Conservation (phyloP, 1,140 invertebrate species). For the Drosophila sproati region DNA sequence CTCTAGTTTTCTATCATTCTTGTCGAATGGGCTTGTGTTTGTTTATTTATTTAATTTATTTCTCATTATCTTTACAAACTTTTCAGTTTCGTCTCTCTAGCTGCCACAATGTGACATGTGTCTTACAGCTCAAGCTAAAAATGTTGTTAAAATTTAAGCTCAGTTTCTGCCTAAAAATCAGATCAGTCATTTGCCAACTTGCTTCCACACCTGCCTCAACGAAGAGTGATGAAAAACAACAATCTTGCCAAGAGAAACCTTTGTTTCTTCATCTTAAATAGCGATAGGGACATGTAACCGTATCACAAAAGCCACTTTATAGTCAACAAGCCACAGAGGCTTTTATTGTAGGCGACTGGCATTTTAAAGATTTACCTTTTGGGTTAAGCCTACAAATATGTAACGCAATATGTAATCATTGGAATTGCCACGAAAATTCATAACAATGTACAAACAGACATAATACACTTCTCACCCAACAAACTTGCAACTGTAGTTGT, state of each 20-base stretch:
- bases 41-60: no score
- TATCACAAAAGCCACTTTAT: constrained; percentile 48
- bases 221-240: background rate
- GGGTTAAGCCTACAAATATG: constrained; percentile 36
- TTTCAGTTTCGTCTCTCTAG: background rate
- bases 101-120: background rate
- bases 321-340: constrained; percentile 17
- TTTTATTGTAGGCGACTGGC: constrained; percentile 28
- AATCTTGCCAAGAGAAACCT: background rate
- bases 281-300: constrained; percentile 25
- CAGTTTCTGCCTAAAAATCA: no score
- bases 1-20: no score
- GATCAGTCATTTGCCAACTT: background rate
- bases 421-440: constrained; percentile 58
- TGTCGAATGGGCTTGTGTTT: no score
- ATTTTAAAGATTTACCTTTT: constrained; percentile 47
- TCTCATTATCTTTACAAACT: background rate
- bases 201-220: background rate
- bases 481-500: constrained; percentile 10
- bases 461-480: constrained; percentile 39
- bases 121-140: background rate
- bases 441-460: constrained; percentile 50
- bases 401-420: constrained; percentile 51
- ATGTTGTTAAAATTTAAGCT: background rate
- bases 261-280: constrained; percentile 18